Evolutionary conservation across 2,797 vertebrate genomes (phyloP).

Genomic region (Hippocampus kuda): DNA sequence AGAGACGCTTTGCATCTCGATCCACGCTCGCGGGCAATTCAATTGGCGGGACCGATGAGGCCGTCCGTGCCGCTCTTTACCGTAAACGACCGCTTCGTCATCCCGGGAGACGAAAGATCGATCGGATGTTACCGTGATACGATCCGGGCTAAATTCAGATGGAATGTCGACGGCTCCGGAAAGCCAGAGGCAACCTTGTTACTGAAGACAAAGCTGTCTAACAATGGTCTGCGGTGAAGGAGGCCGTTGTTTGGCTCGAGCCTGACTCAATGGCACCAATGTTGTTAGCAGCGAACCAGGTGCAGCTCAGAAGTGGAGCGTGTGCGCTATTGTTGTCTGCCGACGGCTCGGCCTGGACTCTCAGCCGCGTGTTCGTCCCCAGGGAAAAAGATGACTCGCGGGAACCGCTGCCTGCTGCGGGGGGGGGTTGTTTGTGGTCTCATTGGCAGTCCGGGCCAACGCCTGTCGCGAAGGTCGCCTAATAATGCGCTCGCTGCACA

Average conservation of each 20-base stretch:
- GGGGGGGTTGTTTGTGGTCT: conserved; percentile 4
- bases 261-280: conserved; percentile 34
- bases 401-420: conserved; percentile 40
- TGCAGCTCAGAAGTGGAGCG: conserved; percentile 24
- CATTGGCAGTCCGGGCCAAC: background rate
- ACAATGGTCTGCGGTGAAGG: conserved; percentile 30
- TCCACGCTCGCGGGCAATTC: conserved; percentile 31
- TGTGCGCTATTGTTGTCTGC: conserved; percentile 27
- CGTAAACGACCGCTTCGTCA: conserved; percentile 32
- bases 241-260: conserved; percentile 24
- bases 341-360: conserved; percentile 13
- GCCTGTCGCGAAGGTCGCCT: no score
- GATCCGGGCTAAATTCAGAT: conserved; percentile 32
- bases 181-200: conserved; percentile 37
- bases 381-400: conserved; percentile 28
- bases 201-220: conserved; percentile 36
- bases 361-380: conserved; percentile 24
- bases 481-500: no score
- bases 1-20: conserved; percentile 38
- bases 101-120: conserved; percentile 24
- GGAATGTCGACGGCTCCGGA: conserved; percentile 27
- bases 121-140: conserved; percentile 21
- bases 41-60: conserved; percentile 33
- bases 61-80: conserved; percentile 45
- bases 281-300: conserved; percentile 40